Percentiles rank a stretch among this genome's conserved stretches.
These are phyloP conservation scores for Cyphomyrmex costatus DNA, from an alignment of 1,140 invertebrate genomes.

Conservation along the genomic window DNA sequence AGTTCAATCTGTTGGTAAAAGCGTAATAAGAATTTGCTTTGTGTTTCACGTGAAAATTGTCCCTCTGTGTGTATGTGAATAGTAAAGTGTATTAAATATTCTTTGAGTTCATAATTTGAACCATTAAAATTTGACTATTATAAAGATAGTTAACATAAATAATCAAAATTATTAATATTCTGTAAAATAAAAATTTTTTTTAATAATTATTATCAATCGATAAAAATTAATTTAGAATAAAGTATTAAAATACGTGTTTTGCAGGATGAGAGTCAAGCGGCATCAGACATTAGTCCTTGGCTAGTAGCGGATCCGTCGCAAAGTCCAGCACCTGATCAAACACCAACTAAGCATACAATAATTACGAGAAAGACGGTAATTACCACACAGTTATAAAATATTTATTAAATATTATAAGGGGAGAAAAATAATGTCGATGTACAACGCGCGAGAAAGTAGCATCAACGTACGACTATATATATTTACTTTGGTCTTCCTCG, in stretches of 20 bases:
- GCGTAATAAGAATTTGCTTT: conserved; percentile 4
- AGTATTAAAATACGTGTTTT: conserved; percentile 76
- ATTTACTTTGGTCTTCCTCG: conserved; percentile 48
- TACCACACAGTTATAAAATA: conserved; percentile 91
- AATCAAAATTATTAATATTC: neutral
- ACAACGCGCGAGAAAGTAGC: conserved; percentile 27
- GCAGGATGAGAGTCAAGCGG: conserved; percentile 86
- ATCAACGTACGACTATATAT: conserved; percentile 13
- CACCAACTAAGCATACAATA: conserved; percentile 89
- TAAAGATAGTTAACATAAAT: neutral
- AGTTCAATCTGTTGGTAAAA: conserved; percentile 24
- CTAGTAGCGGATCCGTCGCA: conserved; percentile 91
- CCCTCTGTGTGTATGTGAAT: neutral
- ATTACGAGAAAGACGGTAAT: conserved; percentile 94
- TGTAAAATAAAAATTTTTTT: neutral
- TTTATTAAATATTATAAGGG: conserved; percentile 50
- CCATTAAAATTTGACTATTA: neutral
- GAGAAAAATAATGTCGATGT: conserved; percentile 24
- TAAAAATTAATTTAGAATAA: neutral
- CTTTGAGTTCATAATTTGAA: neutral
- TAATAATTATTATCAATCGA: neutral
- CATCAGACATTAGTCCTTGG: conserved; percentile 91
- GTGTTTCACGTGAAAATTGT: conserved; percentile 25
- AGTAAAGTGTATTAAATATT: conserved; percentile 16
- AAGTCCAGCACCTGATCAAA: conserved; percentile 87